Evolutionary conservation across 92 coral and sea anemone genomes (phyloP).

Genomic region (Muricea muricata): DNA sequence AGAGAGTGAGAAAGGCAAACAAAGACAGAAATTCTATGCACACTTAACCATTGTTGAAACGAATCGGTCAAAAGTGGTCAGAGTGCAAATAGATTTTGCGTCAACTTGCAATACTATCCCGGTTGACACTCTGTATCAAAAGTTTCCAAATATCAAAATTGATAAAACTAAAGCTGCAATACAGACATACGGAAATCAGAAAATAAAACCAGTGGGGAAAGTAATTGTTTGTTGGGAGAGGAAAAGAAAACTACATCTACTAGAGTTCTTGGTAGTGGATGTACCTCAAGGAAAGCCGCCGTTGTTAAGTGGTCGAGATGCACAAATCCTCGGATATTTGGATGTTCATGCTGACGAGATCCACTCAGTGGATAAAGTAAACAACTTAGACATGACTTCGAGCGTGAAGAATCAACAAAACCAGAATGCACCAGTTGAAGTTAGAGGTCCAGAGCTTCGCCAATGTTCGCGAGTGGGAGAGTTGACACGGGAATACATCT

Average conservation of each 20-base stretch:
- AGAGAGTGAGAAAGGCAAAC: background rate
- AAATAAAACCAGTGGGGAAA: conserved; percentile 36
- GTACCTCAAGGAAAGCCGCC: conserved; percentile 56
- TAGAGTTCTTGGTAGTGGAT: conserved; percentile 55
- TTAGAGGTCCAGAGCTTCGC: background rate
- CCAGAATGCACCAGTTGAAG: background rate
- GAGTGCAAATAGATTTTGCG: conserved; percentile 65
- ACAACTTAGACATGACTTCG: background rate
- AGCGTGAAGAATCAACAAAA: background rate
- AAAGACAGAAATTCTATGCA: conserved; percentile 34
- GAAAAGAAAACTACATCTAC: conserved; percentile 38
- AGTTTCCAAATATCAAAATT: conserved; percentile 45
- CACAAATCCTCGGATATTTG: conserved; percentile 53
- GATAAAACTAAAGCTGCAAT: conserved; percentile 46
- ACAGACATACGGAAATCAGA: conserved; percentile 56
- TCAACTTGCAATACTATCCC: conserved; percentile 66
- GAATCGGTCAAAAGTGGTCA: conserved; percentile 38
- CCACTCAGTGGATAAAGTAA: conserved; percentile 46
- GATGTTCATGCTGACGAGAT: conserved; percentile 54
- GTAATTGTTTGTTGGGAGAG: conserved; percentile 64
- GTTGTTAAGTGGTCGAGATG: conserved; percentile 55
- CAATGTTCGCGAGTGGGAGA: conserved; percentile 13
- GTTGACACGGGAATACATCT: conserved; percentile 25
- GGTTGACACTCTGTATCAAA: conserved; percentile 28
- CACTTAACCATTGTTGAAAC: conserved; percentile 54